Percentiles rank a stretch among this genome's conserved stretches.
phyloP scores from a whole-genome alignment of 2,797 vertebrate genomes.

The Periophthalmus magnuspinnatus region DNA sequence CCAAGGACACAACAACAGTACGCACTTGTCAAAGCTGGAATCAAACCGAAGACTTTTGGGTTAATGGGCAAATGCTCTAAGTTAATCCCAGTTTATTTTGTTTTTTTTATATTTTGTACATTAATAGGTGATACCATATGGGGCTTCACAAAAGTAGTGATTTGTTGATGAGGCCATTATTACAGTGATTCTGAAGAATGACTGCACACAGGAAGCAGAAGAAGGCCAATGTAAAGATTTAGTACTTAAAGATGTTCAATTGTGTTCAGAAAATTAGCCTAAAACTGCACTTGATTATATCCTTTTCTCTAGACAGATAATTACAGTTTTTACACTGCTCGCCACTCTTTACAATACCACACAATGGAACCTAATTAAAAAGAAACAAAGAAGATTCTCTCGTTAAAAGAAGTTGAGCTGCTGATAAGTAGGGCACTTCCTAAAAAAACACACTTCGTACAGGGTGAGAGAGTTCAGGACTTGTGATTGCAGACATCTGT shows the following conservation, averaged over 20 bases:
- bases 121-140: no score
- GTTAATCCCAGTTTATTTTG: no score
- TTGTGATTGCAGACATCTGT: not conserved
- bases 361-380: not conserved
- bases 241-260: not conserved
- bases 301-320: slow-evolving; percentile 3
- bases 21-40: no score
- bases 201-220: not conserved
- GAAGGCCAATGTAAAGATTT: not conserved
- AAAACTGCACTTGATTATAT: not conserved
- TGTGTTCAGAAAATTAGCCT: not conserved
- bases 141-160: no score
- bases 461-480: not conserved
- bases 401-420: not conserved
- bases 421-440: not conserved
- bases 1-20: no score
- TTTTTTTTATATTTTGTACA: no score
- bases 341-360: not conserved
- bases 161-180: no score
- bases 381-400: not conserved
- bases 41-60: no score
- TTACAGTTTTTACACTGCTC: not conserved
- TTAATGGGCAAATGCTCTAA: no score
- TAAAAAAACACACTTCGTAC: not conserved
- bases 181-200: not conserved